Evolutionary conservation across 2,113 vertebrate genomes (phyloP), one percentile per base, ranked within the genome.

Genomic region (Tretioscincus oriximinensis): DNA sequence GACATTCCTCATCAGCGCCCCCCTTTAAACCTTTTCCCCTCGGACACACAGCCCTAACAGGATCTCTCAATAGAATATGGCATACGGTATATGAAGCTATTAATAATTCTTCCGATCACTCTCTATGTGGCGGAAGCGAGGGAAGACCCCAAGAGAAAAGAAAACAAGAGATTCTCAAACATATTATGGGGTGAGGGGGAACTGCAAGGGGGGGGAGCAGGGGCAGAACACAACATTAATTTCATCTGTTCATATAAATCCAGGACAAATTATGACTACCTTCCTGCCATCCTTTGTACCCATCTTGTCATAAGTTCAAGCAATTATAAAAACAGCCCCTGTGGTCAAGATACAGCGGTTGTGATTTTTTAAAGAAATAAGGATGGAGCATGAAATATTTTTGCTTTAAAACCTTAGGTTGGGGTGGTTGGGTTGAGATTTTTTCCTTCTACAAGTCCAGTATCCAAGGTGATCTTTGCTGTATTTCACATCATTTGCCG

Each of bases 381-480:
- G 26, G 61, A 74, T 20, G 7, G 61, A 65, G 7, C 41, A 77
- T 78, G 83, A 1, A 45, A 49, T 71, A 16, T 26, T 70, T 61
- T 20, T 81, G 77, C 88, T 84, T 64, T 60, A 73, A 65, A 16
- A 77, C 64, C 84, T 86, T 49, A 16, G 11, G 66, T 76, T 61
- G 18, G 22, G 28, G 71, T 79, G 16, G 35, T 41, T n/a, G 51
- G 51, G 54, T 12, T 18, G 54, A 58, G 54, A 58, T 12, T 11
- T 22, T 12, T 87, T 85, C 87, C 35, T 83, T 82, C 74, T 76
- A 22, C 24, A 91, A 90, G 88, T 88, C 93, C 95, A 91, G 88
- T 85, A 93, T 94, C 96, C 96, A 97, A 97, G 97, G 96, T 97
- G 96, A 97, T 96, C 95, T 92, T 95, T 86, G 94, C 92, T 75